A percentile compares a stretch with the other conserved stretches of the same genome.
Conservation (phyloP, 2,888 invertebrate species). For the Drosophila atripex region DNA sequence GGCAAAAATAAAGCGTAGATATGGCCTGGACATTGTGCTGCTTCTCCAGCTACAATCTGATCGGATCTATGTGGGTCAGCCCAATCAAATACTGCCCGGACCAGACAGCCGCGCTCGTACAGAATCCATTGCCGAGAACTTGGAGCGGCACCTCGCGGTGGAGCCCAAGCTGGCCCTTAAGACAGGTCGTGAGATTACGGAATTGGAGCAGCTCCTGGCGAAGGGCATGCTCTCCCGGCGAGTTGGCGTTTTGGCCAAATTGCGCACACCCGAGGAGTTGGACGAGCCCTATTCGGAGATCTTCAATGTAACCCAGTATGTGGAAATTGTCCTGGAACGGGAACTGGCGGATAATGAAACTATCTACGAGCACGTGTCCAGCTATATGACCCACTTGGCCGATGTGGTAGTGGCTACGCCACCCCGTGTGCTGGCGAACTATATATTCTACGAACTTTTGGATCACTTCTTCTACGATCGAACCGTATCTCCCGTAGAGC, state of each 20-base stretch:
- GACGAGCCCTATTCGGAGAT: constrained; percentile 44
- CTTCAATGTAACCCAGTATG: constrained; percentile 70
- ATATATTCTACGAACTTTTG: constrained; percentile 75
- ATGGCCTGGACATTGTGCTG: constrained; percentile 78
- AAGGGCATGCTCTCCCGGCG: constrained; percentile 61
- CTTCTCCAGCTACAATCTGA: constrained; percentile 61
- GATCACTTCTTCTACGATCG: constrained; percentile 66
- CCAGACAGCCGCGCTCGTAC: constrained; percentile 47
- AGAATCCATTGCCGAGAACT: constrained; percentile 42
- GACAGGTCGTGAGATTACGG: constrained; percentile 66
- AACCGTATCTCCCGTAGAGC: constrained; percentile 39
- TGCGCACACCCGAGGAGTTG: constrained; percentile 55
- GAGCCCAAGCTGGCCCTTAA: constrained; percentile 45
- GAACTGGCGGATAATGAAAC: constrained; percentile 49
- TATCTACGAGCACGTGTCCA: constrained; percentile 71
- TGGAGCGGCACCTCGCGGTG: constrained; percentile 66
- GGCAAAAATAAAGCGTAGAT: constrained; percentile 71
- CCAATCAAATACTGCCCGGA: constrained; percentile 50
- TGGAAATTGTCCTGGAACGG: constrained; percentile 66
- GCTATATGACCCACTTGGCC: constrained; percentile 68
- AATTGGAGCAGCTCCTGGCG: constrained; percentile 67
- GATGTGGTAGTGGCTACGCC: constrained; percentile 50
- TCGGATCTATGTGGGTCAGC: constrained; percentile 78
- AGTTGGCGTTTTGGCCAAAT: constrained; percentile 52
- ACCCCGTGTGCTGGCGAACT: constrained; percentile 70